Conservation (phyloP, 2,888 invertebrate genomes). For the Dyspetes luteomarginatus region DNA sequence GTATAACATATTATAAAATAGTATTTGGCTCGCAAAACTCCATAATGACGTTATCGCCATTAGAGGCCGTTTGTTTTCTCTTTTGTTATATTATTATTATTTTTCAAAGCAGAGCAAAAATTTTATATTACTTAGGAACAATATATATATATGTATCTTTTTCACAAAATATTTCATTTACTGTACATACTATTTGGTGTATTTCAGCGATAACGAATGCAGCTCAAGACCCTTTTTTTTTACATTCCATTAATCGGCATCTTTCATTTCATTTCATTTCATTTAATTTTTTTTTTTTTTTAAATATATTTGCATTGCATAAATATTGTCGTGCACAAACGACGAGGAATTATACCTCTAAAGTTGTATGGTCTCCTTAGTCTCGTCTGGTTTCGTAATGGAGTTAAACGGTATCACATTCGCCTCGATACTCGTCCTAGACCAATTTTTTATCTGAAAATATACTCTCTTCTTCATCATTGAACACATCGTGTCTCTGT, state of each 20-base stretch:
- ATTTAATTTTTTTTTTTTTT: constrained; percentile 32
- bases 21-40: constrained; percentile 55
- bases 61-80: not conserved
- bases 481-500: constrained; percentile 25
- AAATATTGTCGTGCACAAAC: constrained; percentile 59
- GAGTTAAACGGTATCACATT: constrained; percentile 80
- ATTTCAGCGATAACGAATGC: constrained; percentile 11
- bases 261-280: constrained; percentile 21
- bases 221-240: constrained; percentile 25
- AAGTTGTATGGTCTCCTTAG: constrained; percentile 73
- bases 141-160: too few relatives aligned
- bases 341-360: constrained; percentile 76
- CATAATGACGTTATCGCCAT: constrained; percentile 1
- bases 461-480: constrained; percentile 50
- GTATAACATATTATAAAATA: constrained; percentile 65
- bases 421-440: constrained; percentile 79
- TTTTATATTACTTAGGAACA: not conserved
- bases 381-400: constrained; percentile 76
- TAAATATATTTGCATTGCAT: constrained; percentile 20
- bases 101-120: constrained; percentile 20
- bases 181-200: not conserved
- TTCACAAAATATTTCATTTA: too few relatives aligned
- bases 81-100: not conserved
- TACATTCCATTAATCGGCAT: constrained; percentile 1
- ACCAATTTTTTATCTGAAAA: constrained; percentile 78